Evolutionary conservation across 2,888 invertebrate genomes (phyloP).

Genomic region (Allygus modestus): DNA sequence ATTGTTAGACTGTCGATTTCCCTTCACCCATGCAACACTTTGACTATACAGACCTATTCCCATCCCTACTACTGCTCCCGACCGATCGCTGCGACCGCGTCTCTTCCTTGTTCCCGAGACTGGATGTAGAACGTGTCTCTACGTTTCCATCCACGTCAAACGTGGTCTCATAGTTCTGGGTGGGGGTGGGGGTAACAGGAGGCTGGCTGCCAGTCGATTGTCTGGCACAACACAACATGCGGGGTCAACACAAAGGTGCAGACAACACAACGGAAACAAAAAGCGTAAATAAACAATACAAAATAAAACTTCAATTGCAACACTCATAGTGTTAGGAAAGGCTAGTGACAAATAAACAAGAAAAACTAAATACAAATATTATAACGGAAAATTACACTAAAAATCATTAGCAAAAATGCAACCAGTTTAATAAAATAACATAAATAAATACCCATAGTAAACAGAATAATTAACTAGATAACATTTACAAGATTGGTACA

Average conservation of each 20-base stretch:
- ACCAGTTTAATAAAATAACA: too few species aligned
- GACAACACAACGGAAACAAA: constrained; percentile 23
- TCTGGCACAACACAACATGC: constrained; percentile 72
- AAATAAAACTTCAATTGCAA: constrained; percentile 60
- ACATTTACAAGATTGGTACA: too few species aligned
- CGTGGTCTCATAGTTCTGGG: constrained; percentile 89
- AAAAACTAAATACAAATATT: too few species aligned
- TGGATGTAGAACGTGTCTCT: constrained; percentile 93
- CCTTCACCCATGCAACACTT: too few species aligned
- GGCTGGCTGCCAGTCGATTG: constrained; percentile 73
- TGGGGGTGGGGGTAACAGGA: constrained; percentile 72
- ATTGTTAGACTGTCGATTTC: too few species aligned
- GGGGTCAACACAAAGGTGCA: constrained; percentile 28
- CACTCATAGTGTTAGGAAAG: constrained; percentile 16
- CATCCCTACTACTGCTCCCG: constrained; percentile 78
- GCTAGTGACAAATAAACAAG: too few species aligned
- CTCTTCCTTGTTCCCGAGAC: constrained; percentile 83
- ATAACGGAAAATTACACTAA: too few species aligned
- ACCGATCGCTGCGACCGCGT: constrained; percentile 80
- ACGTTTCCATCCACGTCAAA: constrained; percentile 95
- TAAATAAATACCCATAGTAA: too few species aligned
- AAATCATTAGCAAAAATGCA: too few species aligned
- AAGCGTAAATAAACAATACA: constrained; percentile 20
- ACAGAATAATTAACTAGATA: too few species aligned
- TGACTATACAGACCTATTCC: constrained; percentile 82